phyloP scores from a whole-genome alignment of 2,888 invertebrate species.

The Stenodema calcarata region DNA sequence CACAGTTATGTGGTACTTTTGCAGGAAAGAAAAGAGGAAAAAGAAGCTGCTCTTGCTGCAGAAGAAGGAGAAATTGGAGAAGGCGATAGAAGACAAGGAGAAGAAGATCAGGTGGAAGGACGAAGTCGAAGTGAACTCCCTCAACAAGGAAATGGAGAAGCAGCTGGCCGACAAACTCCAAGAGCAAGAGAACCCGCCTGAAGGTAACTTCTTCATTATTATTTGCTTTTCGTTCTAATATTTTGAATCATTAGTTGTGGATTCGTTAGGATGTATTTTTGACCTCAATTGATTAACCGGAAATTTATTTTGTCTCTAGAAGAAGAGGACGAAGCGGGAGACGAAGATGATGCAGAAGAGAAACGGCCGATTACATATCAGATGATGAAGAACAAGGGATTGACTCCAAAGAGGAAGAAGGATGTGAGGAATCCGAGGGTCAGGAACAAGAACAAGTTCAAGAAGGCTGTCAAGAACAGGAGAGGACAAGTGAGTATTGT shows the following conservation, averaged over 20 bases:
- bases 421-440: constrained; percentile 93
- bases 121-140: constrained; percentile 16
- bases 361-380: constrained; percentile 90
- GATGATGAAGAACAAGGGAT: constrained; percentile 95
- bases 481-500: constrained; percentile 87
- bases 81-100: constrained; percentile 1
- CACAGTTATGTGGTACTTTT: neutral
- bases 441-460: constrained; percentile 89
- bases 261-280: neutral
- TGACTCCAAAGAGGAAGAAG: constrained; percentile 89
- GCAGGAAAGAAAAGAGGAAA: constrained; percentile 53
- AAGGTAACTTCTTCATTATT: neutral
- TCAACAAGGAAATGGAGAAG: constrained; percentile 21
- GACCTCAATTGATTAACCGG: neutral
- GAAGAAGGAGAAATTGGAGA: constrained; percentile 47
- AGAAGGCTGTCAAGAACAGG: constrained; percentile 89
- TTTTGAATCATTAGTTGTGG: too few relatives aligned
- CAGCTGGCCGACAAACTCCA: neutral
- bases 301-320: neutral
- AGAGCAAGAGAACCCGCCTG: neutral
- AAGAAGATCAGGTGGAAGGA: constrained; percentile 40
- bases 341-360: constrained; percentile 26
- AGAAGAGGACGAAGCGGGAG: constrained; percentile 13
- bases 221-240: too few relatives aligned
- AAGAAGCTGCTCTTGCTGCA: constrained; percentile 49